These are phyloP conservation scores for Holotrichia oblita DNA, from an alignment of 1,140 invertebrate genomes.

Conservation along the genomic window DNA sequence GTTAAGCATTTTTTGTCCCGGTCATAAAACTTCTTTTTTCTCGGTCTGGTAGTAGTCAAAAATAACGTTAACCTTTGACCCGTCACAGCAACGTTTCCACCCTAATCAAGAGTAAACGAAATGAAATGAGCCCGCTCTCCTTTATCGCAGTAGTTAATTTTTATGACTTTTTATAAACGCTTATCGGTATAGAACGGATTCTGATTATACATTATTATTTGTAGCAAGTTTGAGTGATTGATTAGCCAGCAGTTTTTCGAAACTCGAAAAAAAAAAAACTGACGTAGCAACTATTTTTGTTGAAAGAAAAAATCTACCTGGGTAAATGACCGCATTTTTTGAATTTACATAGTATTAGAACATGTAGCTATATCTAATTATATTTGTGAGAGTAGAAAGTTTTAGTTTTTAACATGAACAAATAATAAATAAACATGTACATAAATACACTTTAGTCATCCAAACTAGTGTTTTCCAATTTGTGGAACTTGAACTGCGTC, in stretches of 20 bases:
- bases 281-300: too few species aligned
- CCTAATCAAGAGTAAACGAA: slow-evolving; percentile 18
- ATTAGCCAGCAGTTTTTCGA: neutral
- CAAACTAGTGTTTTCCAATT: too few species aligned
- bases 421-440: too few species aligned
- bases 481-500: too few species aligned
- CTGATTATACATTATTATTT: neutral
- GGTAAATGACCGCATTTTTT: too few species aligned
- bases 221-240: neutral
- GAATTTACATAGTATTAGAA: too few species aligned
- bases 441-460: too few species aligned
- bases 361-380: too few species aligned
- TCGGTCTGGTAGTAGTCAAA: slow-evolving; percentile 23
- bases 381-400: too few species aligned
- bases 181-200: slow-evolving; percentile 23
- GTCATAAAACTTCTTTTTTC: slow-evolving; percentile 16
- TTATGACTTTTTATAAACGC: slow-evolving; percentile 33
- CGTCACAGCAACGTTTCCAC: slow-evolving; percentile 28
- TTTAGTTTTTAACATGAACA: too few species aligned
- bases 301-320: too few species aligned
- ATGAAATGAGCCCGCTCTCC: neutral
- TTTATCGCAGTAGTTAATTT: slow-evolving; percentile 38
- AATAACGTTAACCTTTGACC: slow-evolving; percentile 44
- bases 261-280: neutral
- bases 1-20: slow-evolving; percentile 29